These are phyloP conservation scores for Pantelozetes paolii DNA, from an alignment of 2,888 invertebrate genomes.

Conservation along the genomic window DNA sequence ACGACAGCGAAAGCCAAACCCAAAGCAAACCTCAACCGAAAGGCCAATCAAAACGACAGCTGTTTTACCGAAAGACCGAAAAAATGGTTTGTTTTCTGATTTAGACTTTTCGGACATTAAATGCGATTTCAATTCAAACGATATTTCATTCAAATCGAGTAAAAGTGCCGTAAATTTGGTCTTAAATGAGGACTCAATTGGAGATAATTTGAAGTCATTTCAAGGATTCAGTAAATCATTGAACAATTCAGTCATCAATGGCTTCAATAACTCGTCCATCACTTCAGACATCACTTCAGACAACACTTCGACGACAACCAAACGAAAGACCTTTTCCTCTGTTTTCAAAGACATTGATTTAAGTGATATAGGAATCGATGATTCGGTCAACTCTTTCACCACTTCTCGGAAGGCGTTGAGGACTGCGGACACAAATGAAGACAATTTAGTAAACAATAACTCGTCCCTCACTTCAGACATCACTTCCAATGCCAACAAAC, in stretches of 20 bases:
- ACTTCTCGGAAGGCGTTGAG: not conserved
- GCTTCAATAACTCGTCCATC: not conserved
- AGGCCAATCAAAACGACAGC: not conserved
- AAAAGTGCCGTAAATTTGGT: not conserved
- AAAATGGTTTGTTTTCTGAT: slow-evolving; percentile 3
- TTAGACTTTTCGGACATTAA: slow-evolving; percentile 16
- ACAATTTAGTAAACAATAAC: no score
- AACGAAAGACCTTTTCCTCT: not conserved
- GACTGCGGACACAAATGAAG: not conserved
- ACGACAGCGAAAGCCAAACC: not conserved
- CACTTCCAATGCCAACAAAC: not conserved
- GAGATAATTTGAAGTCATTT: no score
- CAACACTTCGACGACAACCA: no score
- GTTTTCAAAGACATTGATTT: not conserved
- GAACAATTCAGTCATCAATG: not conserved
- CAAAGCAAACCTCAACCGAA: not conserved
- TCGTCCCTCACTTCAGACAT: not conserved
- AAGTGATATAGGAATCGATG: not conserved
- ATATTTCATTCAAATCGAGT: slow-evolving; percentile 1
- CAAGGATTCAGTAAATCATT: not conserved
- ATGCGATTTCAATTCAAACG: not conserved
- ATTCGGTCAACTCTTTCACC: not conserved
- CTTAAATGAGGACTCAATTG: not conserved
- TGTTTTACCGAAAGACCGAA: not conserved
- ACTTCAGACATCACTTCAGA: no score